Evolutionary conservation across 2,113 vertebrate genomes (phyloP), one percentile per base, ranked within the genome.

Genomic region (Sphyrna mokarran): DNA sequence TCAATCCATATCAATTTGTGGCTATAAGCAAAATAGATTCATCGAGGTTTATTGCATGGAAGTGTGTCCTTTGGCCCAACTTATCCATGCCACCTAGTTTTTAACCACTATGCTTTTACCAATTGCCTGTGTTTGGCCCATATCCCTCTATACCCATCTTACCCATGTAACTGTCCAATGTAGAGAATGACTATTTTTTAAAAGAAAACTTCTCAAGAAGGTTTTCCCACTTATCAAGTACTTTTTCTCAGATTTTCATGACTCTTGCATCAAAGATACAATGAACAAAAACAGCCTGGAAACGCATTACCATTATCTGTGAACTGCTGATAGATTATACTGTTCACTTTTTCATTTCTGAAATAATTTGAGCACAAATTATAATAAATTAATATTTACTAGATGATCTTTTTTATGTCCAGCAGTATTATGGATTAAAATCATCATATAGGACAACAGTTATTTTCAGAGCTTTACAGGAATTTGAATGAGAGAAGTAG

Each of bases 401-500:
- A 11, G 37, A 29, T 40, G 68, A 22, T 68, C 1, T n/a, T 94
- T 63, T 22, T 20, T 29, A 20, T 48, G 93, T 95, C 70, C 5
- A 14, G 43, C 40, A 40, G 11, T 40, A 48, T 95, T 54, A 54
- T 54, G 26, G 40, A 76, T 72, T 94, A 69, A 94, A 69, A 29
- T 26, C 26, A 48, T 95, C 40, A 76, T 94, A 43, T 23, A 43
- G 43, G 72, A 33, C 37, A 76, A 10, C 22, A 72, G 94, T 54
- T 54, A 68, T 94, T 54, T 70, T 95, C 22, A 70, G 22, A 43
- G 33, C 26, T 43, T 72, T 76, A 29, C 10, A 48, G 40, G 76
- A 95, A 76, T 95, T 72, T 95, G 94, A 95, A 95, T 95, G 40
- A 54, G 14, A 72, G 23, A 72, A 54, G 43, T 29, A 66, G 11